Conservation (phyloP, 1,140 invertebrate genomes). For the Drosophila prosaltans region DNA sequence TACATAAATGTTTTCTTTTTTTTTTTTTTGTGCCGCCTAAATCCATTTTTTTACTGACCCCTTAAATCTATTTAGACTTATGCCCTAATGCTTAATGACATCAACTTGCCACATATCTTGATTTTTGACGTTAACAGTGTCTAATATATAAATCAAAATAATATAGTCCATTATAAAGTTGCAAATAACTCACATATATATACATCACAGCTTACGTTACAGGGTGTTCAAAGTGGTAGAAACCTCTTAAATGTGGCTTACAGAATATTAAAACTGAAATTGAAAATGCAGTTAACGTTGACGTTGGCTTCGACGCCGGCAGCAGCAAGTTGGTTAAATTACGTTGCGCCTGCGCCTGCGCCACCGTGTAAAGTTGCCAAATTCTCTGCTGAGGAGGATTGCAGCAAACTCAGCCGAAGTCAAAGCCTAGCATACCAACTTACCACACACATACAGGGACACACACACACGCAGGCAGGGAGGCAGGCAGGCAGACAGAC, state of each 20-base stretch:
- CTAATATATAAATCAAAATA: no score
- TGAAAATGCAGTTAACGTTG: neutral
- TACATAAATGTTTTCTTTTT: neutral
- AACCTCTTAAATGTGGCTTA: no score
- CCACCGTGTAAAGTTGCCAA: slow-evolving; percentile 48
- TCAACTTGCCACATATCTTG: no score
- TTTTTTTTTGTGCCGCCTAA: neutral
- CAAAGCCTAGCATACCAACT: slow-evolving; percentile 20
- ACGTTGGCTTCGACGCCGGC: slow-evolving; percentile 19
- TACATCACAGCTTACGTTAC: no score
- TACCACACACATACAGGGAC: slow-evolving; percentile 31
- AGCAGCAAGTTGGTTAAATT: neutral
- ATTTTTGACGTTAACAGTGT: no score
- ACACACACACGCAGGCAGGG: slow-evolving; percentile 12
- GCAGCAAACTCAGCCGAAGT: slow-evolving; percentile 35
- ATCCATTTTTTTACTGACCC: neutral
- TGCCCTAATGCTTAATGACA: neutral
- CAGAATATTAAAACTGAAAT: neutral
- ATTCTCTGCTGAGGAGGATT: slow-evolving; percentile 52
- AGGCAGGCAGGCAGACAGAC: neutral
- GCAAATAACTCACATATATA: no score
- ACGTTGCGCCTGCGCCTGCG: slow-evolving; percentile 13
- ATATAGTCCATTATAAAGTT: no score
- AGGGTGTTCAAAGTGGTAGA: neutral
- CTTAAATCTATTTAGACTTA: neutral